Base-by-base conservation (phyloP, 1,140 invertebrate genomes). In the Ostrea denselamellosa region DNA sequence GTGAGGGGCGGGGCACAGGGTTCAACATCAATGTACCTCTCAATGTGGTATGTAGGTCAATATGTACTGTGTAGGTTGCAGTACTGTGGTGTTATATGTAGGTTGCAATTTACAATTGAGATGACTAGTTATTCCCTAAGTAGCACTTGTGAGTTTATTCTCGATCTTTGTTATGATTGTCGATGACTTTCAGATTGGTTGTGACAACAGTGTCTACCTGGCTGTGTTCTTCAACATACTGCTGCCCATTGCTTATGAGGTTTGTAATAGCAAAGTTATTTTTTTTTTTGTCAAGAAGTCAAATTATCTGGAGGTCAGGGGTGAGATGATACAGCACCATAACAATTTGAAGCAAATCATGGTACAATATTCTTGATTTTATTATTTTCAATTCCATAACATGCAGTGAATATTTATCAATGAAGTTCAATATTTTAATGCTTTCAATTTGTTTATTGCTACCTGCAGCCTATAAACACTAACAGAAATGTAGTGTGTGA, bases 21-120 rank as follows among this genome's bases (percentile, higher is more conserved):
- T 98, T 96, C 93, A 99, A 98, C 94, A 97, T 99, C 87, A 99
- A 99, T 95, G 96, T 99, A 54, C 98, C 98, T 0, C 95, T 99
- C 25, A 99, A 99, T 95, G 95, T 96, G 90, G 95, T 95, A 85
- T 89, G 90, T 87, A 68, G 53, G 5, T 68, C 34, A 56, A 3
- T 58, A 22, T 44, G 34, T n/a, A 14, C 17, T 44, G 0, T 51
- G 52, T 53, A 83, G 8, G 4, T 81, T 28, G 44, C 14, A 12
- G 22, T 81, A 44, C 34, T 2, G 34, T 44, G n/a, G n/a, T n/a
- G n/a, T n/a, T n/a, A n/a, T 82, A 53, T 82, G 77, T 53, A 44
- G 14, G 0, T n/a, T n/a, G n/a, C n/a, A n/a, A n/a, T n/a, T 19
- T 2, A 65, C 22, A 19, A 22, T 19, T 22, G 22, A 19, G 58